Evolutionary conservation across 2,888 invertebrate genomes (phyloP).

Genomic region (Rotaria sp.): DNA sequence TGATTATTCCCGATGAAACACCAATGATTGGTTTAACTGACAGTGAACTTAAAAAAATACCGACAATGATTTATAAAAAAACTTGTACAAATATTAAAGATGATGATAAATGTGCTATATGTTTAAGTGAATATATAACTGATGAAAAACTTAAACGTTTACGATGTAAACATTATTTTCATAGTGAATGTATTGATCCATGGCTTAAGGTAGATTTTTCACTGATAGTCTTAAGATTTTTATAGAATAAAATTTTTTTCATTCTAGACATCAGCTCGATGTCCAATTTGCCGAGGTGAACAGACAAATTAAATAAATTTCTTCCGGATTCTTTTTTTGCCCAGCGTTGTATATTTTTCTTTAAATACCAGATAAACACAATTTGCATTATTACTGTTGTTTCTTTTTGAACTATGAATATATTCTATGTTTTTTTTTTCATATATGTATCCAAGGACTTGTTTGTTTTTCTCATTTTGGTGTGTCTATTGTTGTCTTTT

Average conservation of each 20-base stretch:
- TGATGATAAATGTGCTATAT: background rate
- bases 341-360: too few relatives aligned
- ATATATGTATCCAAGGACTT: background rate
- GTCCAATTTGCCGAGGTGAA: background rate
- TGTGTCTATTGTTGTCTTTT: too few relatives aligned
- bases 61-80: background rate
- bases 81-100: background rate
- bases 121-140: background rate
- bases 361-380: background rate
- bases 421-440: background rate
- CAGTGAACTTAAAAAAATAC: background rate
- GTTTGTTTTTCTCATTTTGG: background rate
- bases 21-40: background rate
- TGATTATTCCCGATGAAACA: background rate
- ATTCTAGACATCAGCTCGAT: background rate
- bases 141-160: background rate
- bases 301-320: background rate
- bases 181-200: slow-evolving; percentile 8
- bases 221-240: background rate
- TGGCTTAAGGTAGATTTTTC: background rate
- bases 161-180: background rate
- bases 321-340: background rate
- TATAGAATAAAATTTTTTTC: too few relatives aligned
- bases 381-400: background rate
- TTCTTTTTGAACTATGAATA: background rate